phyloP scores from a whole-genome alignment of 2,888 invertebrate genomes.

The Eledona agricola region DNA sequence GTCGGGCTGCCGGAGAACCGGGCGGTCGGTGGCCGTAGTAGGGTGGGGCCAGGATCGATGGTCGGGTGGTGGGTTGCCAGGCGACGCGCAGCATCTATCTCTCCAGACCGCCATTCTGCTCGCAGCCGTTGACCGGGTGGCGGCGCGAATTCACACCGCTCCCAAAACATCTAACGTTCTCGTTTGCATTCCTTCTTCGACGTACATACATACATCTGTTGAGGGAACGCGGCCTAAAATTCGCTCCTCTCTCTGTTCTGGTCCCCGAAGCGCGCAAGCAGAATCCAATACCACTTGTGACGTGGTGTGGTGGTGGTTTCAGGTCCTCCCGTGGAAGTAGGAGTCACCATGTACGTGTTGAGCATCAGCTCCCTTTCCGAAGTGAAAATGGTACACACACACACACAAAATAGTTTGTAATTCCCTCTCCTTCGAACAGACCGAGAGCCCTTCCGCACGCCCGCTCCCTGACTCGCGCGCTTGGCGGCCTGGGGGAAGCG shows the following conservation, averaged over 20 bases:
- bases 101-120: constrained; percentile 61
- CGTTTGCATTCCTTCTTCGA: no score
- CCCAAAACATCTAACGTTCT: no score
- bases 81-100: constrained; percentile 57
- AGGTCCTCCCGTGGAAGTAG: constrained; percentile 97
- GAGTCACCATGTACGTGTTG: constrained; percentile 98
- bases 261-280: constrained; percentile 43
- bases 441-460: constrained; percentile 51
- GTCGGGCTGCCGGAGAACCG: constrained; percentile 36
- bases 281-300: constrained; percentile 49
- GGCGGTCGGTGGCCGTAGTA: constrained; percentile 48
- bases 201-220: constrained; percentile 1
- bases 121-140: constrained; percentile 58
- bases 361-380: constrained; percentile 98
- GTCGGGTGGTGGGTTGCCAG: constrained; percentile 59
- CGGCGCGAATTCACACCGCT: constrained; percentile 41
- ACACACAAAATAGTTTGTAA: constrained; percentile 39
- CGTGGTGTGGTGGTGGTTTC: constrained; percentile 68
- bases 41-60: constrained; percentile 62
- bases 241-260: constrained; percentile 6
- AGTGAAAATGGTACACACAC: constrained; percentile 98
- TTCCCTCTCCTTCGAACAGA: constrained; percentile 36
- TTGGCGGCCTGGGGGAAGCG: constrained; percentile 61
- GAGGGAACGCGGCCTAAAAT: constrained; percentile 6
- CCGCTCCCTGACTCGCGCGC: constrained; percentile 58